Percentiles rank a stretch among this genome's conserved stretches.
phyloP scores from a whole-genome alignment of 2,113 vertebrate genomes.

The Chionomys nivalis region DNA sequence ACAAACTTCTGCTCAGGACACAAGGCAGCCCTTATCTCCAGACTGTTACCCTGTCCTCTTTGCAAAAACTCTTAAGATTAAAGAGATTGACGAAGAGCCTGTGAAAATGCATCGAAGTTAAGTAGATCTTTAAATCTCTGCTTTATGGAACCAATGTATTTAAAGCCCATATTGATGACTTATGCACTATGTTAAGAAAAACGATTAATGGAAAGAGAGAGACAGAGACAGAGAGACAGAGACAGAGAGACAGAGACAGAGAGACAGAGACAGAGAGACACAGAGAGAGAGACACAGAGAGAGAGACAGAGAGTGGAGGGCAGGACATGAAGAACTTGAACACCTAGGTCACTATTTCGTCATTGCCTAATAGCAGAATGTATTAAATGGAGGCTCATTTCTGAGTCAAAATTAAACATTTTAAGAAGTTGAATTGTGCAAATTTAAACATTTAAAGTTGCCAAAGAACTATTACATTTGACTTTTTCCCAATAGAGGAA shows the following conservation, averaged over 20 bases:
- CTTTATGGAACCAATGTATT: neutral
- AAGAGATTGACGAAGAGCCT: neutral
- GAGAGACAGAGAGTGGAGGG: neutral
- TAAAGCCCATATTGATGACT: neutral
- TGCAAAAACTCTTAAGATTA: neutral
- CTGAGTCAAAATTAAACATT: neutral
- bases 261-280: no score
- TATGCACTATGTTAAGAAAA: neutral
- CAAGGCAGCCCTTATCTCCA: neutral
- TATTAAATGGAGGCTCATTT: neutral
- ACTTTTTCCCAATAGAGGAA: neutral
- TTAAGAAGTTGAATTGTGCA: neutral
- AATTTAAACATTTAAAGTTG: neutral
- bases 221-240: neutral
- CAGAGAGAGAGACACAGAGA: neutral
- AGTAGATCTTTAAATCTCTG: slow-evolving; percentile 17
- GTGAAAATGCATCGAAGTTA: neutral
- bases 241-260: no score
- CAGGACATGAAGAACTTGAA: neutral
- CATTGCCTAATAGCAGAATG: neutral
- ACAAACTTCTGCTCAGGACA: neutral
- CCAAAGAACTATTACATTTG: neutral
- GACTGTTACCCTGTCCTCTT: neutral
- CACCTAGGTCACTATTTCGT: neutral
- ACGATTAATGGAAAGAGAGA: neutral